Percentiles rank a stretch among this genome's conserved stretches.
These are phyloP conservation scores for Esox lucius DNA, from an alignment of 2,797 vertebrate genomes.

Conservation along the genomic window DNA sequence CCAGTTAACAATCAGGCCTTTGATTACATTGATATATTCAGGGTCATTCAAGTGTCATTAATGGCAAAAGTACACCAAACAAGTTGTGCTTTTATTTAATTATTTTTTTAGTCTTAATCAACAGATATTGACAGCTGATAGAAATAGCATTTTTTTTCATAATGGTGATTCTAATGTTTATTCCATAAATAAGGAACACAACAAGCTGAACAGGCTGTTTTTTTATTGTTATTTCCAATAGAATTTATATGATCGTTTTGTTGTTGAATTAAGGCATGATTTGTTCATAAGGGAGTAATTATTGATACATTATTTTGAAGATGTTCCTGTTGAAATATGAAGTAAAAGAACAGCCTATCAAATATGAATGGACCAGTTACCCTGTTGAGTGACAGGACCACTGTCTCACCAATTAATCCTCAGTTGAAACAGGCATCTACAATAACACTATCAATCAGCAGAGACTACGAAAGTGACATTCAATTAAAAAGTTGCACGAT, in stretches of 20 bases:
- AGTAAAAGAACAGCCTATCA: neutral
- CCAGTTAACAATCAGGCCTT: neutral
- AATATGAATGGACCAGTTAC: neutral
- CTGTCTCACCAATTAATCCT: neutral
- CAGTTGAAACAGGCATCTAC: neutral
- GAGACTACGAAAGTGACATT: neutral
- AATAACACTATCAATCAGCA: neutral
- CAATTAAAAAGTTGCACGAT: neutral
- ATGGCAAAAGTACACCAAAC: neutral
- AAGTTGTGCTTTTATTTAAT: neutral
- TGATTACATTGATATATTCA: neutral
- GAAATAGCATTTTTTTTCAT: neutral
- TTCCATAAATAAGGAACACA: neutral
- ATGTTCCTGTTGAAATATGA: conserved; percentile 35
- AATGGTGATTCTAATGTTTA: neutral
- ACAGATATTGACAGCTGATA: neutral
- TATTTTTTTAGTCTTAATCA: neutral
- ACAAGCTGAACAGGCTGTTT: neutral
- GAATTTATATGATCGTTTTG: conserved; percentile 13
- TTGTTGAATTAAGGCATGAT: conserved; percentile 29
- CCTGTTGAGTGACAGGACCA: neutral
- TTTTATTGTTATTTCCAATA: neutral
- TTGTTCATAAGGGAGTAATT: conserved; percentile 30
- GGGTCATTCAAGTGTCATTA: neutral
- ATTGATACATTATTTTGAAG: conserved; percentile 10